A percentile compares a stretch with the other conserved stretches of the same genome.
These are phyloP conservation scores for Mastacembelus armatus DNA, from an alignment of 2,797 vertebrate genomes.

Conservation along the genomic window DNA sequence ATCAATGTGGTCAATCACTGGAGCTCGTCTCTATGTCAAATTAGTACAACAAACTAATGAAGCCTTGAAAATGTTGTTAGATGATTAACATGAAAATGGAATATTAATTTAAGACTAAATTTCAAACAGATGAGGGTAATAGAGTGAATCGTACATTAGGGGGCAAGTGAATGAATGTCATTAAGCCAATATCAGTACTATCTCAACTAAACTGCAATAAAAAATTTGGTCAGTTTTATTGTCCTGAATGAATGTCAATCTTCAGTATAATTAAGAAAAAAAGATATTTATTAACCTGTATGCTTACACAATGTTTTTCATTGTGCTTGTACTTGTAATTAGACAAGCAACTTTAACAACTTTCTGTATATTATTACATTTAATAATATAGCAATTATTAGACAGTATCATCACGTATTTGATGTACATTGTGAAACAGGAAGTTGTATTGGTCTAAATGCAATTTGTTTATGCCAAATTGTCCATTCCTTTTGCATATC, in stretches of 20 bases:
- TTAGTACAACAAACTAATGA: conserved; percentile 69
- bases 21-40: conserved; percentile 54
- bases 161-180: conserved; percentile 67
- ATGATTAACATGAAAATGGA: conserved; percentile 71
- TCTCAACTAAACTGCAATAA: conserved; percentile 56
- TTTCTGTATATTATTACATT: neutral
- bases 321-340: neutral
- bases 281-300: conserved; percentile 33
- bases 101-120: conserved; percentile 69
- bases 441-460: neutral
- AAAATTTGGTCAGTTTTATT: conserved; percentile 49
- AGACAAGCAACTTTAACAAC: neutral
- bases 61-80: conserved; percentile 70
- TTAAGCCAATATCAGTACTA: conserved; percentile 67
- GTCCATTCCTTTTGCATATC: neutral
- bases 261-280: conserved; percentile 48
- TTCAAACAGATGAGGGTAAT: conserved; percentile 71
- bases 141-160: conserved; percentile 69
- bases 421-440: neutral
- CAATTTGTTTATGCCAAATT: neutral
- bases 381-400: neutral
- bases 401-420: neutral
- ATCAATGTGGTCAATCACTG: conserved; percentile 46
- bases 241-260: conserved; percentile 43
- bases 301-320: neutral